Percentiles rank a stretch among this genome's conserved stretches.
These are phyloP conservation scores for Coenonympha glycerion DNA, from an alignment of 2,888 invertebrate species.

Conservation along the genomic window DNA sequence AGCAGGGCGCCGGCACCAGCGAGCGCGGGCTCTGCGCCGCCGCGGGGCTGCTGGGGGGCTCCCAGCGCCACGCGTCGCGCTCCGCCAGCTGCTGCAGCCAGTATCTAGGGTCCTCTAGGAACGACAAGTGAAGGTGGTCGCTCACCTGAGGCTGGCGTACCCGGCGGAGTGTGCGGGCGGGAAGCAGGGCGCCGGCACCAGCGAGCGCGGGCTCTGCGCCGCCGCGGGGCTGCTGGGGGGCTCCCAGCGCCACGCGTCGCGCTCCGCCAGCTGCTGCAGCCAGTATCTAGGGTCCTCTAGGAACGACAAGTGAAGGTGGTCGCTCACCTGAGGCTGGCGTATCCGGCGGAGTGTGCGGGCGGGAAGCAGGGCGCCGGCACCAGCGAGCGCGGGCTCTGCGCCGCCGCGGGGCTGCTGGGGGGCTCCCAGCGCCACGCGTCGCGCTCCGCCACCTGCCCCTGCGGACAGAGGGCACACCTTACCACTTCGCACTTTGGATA, in stretches of 20 bases:
- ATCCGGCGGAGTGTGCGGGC: constrained; percentile 49
- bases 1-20: too few species aligned
- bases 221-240: constrained; percentile 60
- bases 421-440: constrained; percentile 57
- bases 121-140: neutral
- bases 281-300: too few species aligned
- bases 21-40: too few species aligned
- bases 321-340: constrained; percentile 56
- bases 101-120: too few species aligned
- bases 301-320: neutral
- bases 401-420: constrained; percentile 61
- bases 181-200: constrained; percentile 61
- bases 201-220: constrained; percentile 58
- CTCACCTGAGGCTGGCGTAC: constrained; percentile 58
- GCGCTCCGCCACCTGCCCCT: too few species aligned
- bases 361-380: constrained; percentile 65
- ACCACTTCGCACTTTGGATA: too few species aligned
- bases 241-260: constrained; percentile 55
- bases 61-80: too few species aligned
- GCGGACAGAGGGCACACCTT: too few species aligned
- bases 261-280: too few species aligned
- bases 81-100: too few species aligned
- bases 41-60: too few species aligned
- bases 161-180: constrained; percentile 53
- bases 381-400: constrained; percentile 57